Base-by-base conservation (phyloP, 2,113 vertebrate genomes). In the Syrmaticus mikado region DNA sequence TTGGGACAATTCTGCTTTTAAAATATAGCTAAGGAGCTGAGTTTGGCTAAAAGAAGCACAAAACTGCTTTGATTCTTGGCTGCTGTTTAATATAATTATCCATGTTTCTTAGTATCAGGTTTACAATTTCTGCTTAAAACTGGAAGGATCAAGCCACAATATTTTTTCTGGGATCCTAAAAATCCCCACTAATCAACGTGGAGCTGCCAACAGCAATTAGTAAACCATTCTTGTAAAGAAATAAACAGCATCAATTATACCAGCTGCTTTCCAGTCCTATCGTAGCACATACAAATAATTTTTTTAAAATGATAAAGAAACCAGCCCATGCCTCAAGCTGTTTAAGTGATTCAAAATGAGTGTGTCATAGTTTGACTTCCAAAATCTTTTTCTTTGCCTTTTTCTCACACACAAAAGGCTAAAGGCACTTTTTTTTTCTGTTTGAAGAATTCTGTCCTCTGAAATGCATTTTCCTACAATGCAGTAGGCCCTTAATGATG, bases 401-500 rank as follows among this genome's bases (percentile, higher is more conserved):
- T 76, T 92, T 77, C 79, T 96, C 73, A 75, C 2, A 5, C 52
- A 82, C 65, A 92, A 81, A 90, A 92, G 18, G 25, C 61, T 88
- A 83, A 90, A 88, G 68, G 68, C 13, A 24, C 50, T 72, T 81
- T 92, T 72, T 92, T 72, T 38, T 85, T 91, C 65, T 88, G 22
- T 94, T 92, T 24, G 61, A 92, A 94, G 68, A 78, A 72, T 89
- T 78, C 75, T 89, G 80, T 45, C 64, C 52, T 30, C 60, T 65
- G 79, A 91, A 91, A 90, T 74, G 52, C 57, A 21, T 81, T 85
- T 85, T 68, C 46, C 82, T 77, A 60, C 50, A 89, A 91, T 48
- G 61, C 79, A 91, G 25, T 32, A 45, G 68, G 76, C 30, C 43
- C 76, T 95, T 88, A 91, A 88, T 58, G 68, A 89, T 81, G 48